Percentiles rank a stretch among this genome's conserved stretches.
Conservation (phyloP, 2,888 invertebrate genomes). For the Pecten maximus region DNA sequence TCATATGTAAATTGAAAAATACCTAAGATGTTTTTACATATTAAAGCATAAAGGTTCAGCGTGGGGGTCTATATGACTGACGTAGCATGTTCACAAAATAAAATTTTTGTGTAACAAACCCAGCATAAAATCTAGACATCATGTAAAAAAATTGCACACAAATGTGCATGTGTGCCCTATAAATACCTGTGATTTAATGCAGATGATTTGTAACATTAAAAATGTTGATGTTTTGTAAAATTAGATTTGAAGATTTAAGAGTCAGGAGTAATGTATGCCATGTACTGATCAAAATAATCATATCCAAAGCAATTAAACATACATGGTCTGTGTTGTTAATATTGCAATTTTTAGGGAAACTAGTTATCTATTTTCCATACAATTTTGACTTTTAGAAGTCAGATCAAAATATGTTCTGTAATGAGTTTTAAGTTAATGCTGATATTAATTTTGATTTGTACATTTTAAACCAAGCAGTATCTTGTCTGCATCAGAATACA, state of each 20-base stretch:
- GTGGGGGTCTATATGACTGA: not conserved
- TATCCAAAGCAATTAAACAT: too few species aligned
- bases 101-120: not conserved
- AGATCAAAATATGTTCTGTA: too few species aligned
- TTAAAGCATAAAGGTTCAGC: not conserved
- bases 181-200: not conserved
- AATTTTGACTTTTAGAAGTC: too few species aligned
- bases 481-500: too few species aligned
- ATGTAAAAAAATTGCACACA: not conserved
- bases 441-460: too few species aligned
- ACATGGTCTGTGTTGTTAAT: too few species aligned
- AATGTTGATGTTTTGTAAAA: not conserved
- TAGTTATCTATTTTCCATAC: too few species aligned
- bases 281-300: too few species aligned
- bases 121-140: not conserved
- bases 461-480: too few species aligned
- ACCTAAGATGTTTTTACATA: conserved; percentile 26
- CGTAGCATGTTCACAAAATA: conserved; percentile 11
- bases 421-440: too few species aligned
- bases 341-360: too few species aligned
- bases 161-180: not conserved
- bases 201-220: not conserved
- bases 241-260: not conserved
- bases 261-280: too few species aligned
- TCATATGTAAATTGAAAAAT: conserved; percentile 16